Base-by-base conservation (phyloP, 2,888 invertebrate genomes). In the Alsophila aescularia region DNA sequence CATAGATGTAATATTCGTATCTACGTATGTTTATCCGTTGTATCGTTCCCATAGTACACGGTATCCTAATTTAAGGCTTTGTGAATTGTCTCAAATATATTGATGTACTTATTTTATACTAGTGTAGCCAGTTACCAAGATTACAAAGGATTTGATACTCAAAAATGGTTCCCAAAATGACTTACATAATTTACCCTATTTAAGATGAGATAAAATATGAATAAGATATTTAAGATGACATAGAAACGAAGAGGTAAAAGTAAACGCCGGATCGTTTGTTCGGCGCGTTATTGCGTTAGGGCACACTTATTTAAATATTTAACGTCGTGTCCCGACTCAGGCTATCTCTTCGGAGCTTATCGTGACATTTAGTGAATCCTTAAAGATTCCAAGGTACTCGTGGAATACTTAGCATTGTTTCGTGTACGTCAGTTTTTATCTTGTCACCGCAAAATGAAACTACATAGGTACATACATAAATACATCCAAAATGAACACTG, bases 261-360 rank as follows among this genome's bases (percentile, higher is more conserved):
- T 36, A 36, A 13, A 37, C 9, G 47, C n/a, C 2, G 15, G 12
- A 13, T 21, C 32, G 32, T 40, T 39, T 40, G 39, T 48, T 36
- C 48, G 12, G 48, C 6, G 10, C 41, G 41, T 49, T 49, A 27
- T 41, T 27, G 48, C 40, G 41, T 48, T 40, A 32, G 40, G 37
- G n/a, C 24, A 24, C 40, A 16, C 13, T 49, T 49, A 41, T 49
- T 40, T 40, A 49, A 49, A 49, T 49, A 49, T 49, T 34, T n/a
- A 49, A 40, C 13, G 41, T 24, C 27, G 39, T 24, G 32, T 16
- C 36, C 21, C 16, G 31, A 43, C 32, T 42, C 13, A 18, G 29
- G 18, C 43, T 32, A 27, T 36, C 45, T 36, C 8, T 12, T 21
- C 24, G 45, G n/a, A n/a, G 21, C 47, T 29, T 21, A 21, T 7